These are phyloP conservation scores for Macrotrachela quadricornifera DNA, from an alignment of 1,140 invertebrate genomes.

Conservation along the genomic window DNA sequence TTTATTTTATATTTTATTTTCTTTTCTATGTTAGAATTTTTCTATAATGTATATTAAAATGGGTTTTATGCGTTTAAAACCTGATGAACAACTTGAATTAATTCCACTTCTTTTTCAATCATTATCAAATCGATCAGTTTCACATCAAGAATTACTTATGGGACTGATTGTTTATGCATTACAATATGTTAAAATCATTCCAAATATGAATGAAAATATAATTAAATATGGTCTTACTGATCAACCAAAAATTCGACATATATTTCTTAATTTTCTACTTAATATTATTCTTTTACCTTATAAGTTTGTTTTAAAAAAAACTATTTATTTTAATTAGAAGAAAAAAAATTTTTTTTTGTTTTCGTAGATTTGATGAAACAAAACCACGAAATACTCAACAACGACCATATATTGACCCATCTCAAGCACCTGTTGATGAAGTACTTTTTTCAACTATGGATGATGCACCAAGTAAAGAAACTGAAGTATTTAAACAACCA, in stretches of 20 bases:
- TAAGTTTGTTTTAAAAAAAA: slow-evolving; percentile 36
- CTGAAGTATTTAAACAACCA: slow-evolving; percentile 9
- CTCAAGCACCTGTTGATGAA: background rate
- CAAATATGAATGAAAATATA: slow-evolving; percentile 40
- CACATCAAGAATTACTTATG: slow-evolving; percentile 32
- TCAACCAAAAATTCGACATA: slow-evolving; percentile 41
- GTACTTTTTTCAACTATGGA: background rate
- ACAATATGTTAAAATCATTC: slow-evolving; percentile 44
- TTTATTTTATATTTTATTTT: slow-evolving; percentile 11
- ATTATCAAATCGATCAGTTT: too few relatives aligned
- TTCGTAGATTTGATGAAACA: slow-evolving; percentile 15
- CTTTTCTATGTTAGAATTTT: slow-evolving; percentile 54
- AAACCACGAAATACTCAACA: background rate
- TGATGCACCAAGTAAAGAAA: background rate
- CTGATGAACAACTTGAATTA: too few relatives aligned
- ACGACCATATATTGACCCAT: background rate
- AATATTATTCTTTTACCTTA: slow-evolving; percentile 65
- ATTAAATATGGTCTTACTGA: slow-evolving; percentile 41
- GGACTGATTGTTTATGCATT: slow-evolving; percentile 56
- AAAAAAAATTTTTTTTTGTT: slow-evolving; percentile 9
- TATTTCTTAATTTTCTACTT: slow-evolving; percentile 52
- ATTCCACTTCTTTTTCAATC: too few relatives aligned
- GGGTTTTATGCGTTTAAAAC: slow-evolving; percentile 56
- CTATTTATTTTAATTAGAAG: background rate
- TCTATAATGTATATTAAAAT: slow-evolving; percentile 77